Base-by-base conservation (phyloP, 2,113 vertebrate species). In the Hylia prasina region DNA sequence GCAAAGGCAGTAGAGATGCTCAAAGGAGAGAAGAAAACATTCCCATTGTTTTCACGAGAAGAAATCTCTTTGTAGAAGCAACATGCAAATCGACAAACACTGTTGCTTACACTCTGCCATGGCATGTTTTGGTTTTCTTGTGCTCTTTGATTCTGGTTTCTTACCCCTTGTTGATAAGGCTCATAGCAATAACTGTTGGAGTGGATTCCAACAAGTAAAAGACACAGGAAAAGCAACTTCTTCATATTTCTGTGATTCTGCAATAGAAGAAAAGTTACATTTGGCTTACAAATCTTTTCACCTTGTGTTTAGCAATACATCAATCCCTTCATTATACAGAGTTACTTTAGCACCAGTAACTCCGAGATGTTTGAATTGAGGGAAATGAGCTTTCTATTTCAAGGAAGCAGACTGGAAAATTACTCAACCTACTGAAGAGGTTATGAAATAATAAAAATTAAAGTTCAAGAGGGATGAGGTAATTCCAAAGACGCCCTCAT, bases 11-110 rank as follows among this genome's bases (percentile, higher is more conserved):
- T 85, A 31, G 98, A 98, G 81, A 99, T 97, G 79, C 98, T 98
- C 35, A 93, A 27, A 6, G 99, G 98, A 68, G 98, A 99, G 96
- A 96, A 98, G 96, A 99, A 98, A 79, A 98, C 30, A 50, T 99
- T 99, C 71, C 70, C 14, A 18, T 14, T 94, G 56, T 86, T 94
- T 95, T 94, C 87, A 37, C 0, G 40, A 89, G 97, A 70, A 58
- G 89, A 96, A 78, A 98, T 96, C 24, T 94, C 95, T 96, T 97
- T 98, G 97, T 98, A 99, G 82, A 99, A 97, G 57, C 97, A 94
- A 40, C 98, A 98, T 27, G 97, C 98, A 64, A 99, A 99, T 75
- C 89, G 23, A 96, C 82, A 39, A 98, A 92, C 44, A 44, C 75
- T 77, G 30, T 35, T 87, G 39, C 87, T 17, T 53, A 87, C 68